These are phyloP conservation scores for Chorisops tibialis DNA, from an alignment of 2,888 invertebrate species.

Conservation along the genomic window DNA sequence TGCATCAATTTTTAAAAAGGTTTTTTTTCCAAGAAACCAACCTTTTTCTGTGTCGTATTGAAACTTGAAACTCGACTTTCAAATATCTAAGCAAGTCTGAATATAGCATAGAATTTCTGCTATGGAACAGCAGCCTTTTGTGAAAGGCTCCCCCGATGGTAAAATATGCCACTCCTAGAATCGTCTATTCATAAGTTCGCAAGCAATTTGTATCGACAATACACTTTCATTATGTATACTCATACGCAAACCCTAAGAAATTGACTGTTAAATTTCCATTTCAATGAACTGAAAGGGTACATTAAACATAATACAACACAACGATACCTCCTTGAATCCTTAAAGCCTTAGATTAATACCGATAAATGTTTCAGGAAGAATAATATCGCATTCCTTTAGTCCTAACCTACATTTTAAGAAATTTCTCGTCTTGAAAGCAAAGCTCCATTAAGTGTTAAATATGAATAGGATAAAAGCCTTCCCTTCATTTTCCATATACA, in stretches of 20 bases:
- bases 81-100: too few relatives aligned
- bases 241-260: conserved; percentile 1
- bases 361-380: conserved; percentile 2
- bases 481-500: neutral
- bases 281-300: conserved; percentile 17
- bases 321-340: neutral
- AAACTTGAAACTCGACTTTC: too few relatives aligned
- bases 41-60: too few relatives aligned
- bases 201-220: too few relatives aligned
- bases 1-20: too few relatives aligned
- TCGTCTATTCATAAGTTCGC: too few relatives aligned
- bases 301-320: neutral
- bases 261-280: conserved; percentile 19
- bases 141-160: too few relatives aligned
- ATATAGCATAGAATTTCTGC: too few relatives aligned
- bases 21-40: too few relatives aligned
- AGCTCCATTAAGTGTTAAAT: conserved; percentile 23
- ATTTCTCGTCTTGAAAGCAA: neutral
- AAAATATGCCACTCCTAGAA: too few relatives aligned
- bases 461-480: conserved; percentile 10
- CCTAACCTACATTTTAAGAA: neutral
- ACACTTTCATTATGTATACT: neutral
- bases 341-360: neutral
- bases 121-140: too few relatives aligned
- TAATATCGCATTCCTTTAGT: conserved; percentile 17